A percentile compares a stretch with the other conserved stretches of the same genome.
Conservation (phyloP, 2,888 invertebrate genomes). For the Apamea sordens region DNA sequence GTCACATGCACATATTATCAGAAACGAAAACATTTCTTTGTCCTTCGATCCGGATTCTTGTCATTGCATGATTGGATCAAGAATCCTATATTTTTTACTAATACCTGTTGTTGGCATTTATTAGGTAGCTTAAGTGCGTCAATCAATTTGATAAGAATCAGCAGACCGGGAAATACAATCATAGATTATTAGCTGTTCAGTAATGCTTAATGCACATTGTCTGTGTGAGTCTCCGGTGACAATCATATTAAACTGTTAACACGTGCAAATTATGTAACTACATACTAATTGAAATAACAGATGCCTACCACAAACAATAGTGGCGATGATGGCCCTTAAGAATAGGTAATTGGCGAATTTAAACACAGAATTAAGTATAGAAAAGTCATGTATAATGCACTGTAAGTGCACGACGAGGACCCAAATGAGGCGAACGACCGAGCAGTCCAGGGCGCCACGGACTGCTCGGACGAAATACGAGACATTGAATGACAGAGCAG, state of each 20-base stretch:
- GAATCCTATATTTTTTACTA: neutral
- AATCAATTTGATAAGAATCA: conserved; percentile 1
- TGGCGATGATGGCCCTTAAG: neutral
- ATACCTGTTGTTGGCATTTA: neutral
- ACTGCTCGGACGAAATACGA: too few species aligned
- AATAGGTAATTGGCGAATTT: too few species aligned
- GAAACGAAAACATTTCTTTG: neutral
- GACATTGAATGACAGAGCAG: too few species aligned
- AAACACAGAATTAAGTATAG: neutral
- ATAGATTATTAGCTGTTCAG: neutral
- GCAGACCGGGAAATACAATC: neutral
- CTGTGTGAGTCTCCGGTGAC: too few species aligned
- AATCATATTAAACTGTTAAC: neutral
- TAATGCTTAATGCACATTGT: neutral
- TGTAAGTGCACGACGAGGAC: neutral
- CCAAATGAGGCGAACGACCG: neutral
- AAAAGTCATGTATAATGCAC: neutral
- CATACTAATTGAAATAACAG: neutral
- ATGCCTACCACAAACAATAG: neutral
- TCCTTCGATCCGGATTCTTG: conserved; percentile 17
- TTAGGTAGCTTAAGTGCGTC: conserved; percentile 19
- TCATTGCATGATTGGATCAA: neutral
- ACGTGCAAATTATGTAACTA: neutral
- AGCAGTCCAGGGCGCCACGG: too few species aligned
- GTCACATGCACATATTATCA: conserved; percentile 3